A percentile compares a stretch with the other conserved stretches of the same genome.
Evolutionary conservation across 2,888 invertebrate genomes (phyloP).

Genomic region (Balanococcus diminutus): DNA sequence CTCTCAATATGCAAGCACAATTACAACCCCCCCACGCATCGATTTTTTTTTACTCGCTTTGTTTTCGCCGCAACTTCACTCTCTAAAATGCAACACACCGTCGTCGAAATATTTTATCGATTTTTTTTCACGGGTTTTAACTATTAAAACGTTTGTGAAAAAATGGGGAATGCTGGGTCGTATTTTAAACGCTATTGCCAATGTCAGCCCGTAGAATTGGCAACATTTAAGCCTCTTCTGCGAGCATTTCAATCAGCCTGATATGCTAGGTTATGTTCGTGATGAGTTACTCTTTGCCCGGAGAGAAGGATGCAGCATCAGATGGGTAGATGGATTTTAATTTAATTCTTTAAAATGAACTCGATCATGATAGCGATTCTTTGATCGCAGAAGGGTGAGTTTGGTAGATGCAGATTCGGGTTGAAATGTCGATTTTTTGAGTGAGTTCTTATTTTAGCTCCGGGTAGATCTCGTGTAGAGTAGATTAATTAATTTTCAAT

Average conservation of each 20-base stretch:
- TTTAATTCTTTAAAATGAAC: not conserved
- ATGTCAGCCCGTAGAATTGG: constrained; percentile 6
- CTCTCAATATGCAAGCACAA: constrained; percentile 55
- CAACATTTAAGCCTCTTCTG: not conserved
- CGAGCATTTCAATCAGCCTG: not conserved
- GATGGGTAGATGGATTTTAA: not conserved
- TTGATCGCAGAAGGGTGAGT: not conserved
- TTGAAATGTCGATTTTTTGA: not conserved
- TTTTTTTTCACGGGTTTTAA: constrained; percentile 36
- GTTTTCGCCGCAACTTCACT: constrained; percentile 45
- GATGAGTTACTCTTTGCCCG: not conserved
- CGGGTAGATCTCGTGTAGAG: too few relatives aligned
- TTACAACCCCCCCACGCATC: constrained; percentile 55
- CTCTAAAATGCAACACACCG: constrained; percentile 42
- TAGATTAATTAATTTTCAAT: too few relatives aligned
- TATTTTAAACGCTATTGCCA: not conserved
- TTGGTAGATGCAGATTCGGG: not conserved
- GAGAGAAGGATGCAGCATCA: not conserved
- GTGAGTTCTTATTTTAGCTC: not conserved
- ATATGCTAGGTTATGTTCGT: not conserved
- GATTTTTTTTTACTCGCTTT: constrained; percentile 53
- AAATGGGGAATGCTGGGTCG: constrained; percentile 5
- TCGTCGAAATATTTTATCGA: constrained; percentile 27
- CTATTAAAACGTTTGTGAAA: constrained; percentile 40
- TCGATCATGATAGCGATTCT: not conserved